A percentile compares a stretch with the other conserved stretches of the same genome.
Evolutionary conservation across 2,888 invertebrate species (phyloP).

Genomic region (Pterostichus madidus): DNA sequence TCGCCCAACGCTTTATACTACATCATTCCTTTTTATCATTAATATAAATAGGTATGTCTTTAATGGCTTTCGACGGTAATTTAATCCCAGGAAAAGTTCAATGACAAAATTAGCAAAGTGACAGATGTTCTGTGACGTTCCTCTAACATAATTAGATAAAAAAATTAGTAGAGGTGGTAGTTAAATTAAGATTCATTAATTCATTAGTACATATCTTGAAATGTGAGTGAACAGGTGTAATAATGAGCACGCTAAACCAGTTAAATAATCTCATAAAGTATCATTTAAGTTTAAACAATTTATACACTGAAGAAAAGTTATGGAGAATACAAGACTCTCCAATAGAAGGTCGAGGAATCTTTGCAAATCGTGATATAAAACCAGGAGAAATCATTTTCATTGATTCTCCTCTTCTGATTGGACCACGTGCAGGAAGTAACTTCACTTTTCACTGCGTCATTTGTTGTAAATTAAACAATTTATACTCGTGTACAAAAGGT

Average conservation of each 20-base stretch:
- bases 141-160: neutral
- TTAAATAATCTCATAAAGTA: slow-evolving; percentile 28
- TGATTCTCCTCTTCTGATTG: slow-evolving; percentile 85
- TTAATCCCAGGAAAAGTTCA: slow-evolving; percentile 20
- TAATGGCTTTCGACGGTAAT: neutral
- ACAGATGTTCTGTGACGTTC: slow-evolving; percentile 7
- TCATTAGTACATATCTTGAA: slow-evolving; percentile 7
- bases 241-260: slow-evolving; percentile 25
- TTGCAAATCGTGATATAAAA: slow-evolving; percentile 83
- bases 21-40: neutral
- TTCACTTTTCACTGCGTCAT: slow-evolving; percentile 83
- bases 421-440: slow-evolving; percentile 80
- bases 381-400: slow-evolving; percentile 85
- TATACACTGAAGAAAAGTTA: slow-evolving; percentile 5
- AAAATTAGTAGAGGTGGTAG: slow-evolving; percentile 29
- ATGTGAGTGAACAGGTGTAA: slow-evolving; percentile 33
- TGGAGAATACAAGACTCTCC: slow-evolving; percentile 83
- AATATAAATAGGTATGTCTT: neutral
- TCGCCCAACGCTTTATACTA: neutral
- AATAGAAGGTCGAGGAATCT: slow-evolving; percentile 85
- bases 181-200: slow-evolving; percentile 31
- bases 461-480: slow-evolving; percentile 78
- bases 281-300: slow-evolving; percentile 27
- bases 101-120: slow-evolving; percentile 26
- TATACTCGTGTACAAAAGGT: slow-evolving; percentile 78